phyloP scores from a whole-genome alignment of 2,797 vertebrate species.

The Chaunax sp. region DNA sequence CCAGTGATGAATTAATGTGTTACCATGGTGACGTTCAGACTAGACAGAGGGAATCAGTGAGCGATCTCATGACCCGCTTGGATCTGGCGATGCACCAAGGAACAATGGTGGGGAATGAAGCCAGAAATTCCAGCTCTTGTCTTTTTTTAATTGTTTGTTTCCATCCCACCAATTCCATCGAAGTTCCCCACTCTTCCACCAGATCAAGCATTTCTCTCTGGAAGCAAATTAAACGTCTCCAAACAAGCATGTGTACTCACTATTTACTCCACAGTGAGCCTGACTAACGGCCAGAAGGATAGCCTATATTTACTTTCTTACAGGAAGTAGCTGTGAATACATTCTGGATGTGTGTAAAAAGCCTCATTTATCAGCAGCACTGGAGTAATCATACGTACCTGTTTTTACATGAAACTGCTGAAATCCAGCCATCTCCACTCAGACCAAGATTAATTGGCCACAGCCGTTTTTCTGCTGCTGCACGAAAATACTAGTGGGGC shows the following conservation, averaged over 20 bases:
- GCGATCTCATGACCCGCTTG: slow-evolving; percentile 55
- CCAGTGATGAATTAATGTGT: slow-evolving; percentile 35
- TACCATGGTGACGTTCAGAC: slow-evolving; percentile 19
- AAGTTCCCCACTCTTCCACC: slow-evolving; percentile 42
- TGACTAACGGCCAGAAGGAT: slow-evolving; percentile 39
- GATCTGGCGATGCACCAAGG: slow-evolving; percentile 43
- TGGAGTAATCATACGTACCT: slow-evolving; percentile 16
- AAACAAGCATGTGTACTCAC: slow-evolving; percentile 19
- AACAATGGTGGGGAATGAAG: slow-evolving; percentile 43
- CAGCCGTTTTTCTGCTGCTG: slow-evolving; percentile 40
- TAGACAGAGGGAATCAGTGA: slow-evolving; percentile 33
- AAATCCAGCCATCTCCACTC: slow-evolving; percentile 51
- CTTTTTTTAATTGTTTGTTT: slow-evolving; percentile 55
- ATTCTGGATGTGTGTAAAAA: slow-evolving; percentile 15
- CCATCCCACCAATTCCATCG: slow-evolving; percentile 52
- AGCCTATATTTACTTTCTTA: slow-evolving; percentile 40
- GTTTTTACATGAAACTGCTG: slow-evolving; percentile 54
- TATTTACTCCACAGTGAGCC: slow-evolving; percentile 40
- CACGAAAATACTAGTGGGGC: slow-evolving; percentile 34
- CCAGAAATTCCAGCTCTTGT: slow-evolving; percentile 57
- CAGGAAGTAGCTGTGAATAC: slow-evolving; percentile 39
- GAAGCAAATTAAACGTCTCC: slow-evolving; percentile 48
- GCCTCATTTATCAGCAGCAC: slow-evolving; percentile 17
- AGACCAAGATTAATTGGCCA: slow-evolving; percentile 59
- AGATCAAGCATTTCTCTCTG: slow-evolving; percentile 43